Evolutionary conservation across 2,797 vertebrate species (phyloP).

Genomic region (Lithobates pipiens): DNA sequence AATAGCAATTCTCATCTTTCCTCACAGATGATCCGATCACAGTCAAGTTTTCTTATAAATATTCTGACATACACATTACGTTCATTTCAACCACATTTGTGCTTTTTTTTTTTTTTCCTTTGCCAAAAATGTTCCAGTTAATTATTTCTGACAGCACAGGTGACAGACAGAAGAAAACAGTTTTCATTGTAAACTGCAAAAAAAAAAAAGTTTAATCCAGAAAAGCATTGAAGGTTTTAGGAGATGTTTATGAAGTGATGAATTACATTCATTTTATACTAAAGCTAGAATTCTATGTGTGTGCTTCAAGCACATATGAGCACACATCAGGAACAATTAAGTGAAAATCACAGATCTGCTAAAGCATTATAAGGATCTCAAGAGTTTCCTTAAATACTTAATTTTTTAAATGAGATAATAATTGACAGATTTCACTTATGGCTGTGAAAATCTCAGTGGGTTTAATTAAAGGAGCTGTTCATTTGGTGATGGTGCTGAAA

Average conservation of each 20-base stretch:
- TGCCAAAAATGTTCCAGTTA: constrained; percentile 65
- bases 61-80: constrained; percentile 71
- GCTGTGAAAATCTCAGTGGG: not conserved
- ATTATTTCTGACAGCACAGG: constrained; percentile 45
- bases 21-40: constrained; percentile 87
- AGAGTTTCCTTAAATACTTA: constrained; percentile 27
- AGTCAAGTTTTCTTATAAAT: constrained; percentile 83
- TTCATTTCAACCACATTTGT: constrained; percentile 68
- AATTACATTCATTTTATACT: not conserved
- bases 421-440: constrained; percentile 34
- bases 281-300: not conserved
- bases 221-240: not conserved
- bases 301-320: not conserved
- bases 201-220: constrained; percentile 26
- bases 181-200: not conserved
- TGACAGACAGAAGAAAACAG: constrained; percentile 8
- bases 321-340: not conserved
- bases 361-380: not conserved
- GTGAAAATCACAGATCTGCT: constrained; percentile 4
- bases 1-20: constrained; percentile 88
- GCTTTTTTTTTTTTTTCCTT: constrained; percentile 47
- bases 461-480: constrained; percentile 50
- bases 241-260: not conserved
- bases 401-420: constrained; percentile 20
- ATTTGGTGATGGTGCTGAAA: constrained; percentile 52